These are phyloP conservation scores for Myxocyprinus asiaticus DNA, from an alignment of 2,113 vertebrate genomes.

Conservation along the genomic window DNA sequence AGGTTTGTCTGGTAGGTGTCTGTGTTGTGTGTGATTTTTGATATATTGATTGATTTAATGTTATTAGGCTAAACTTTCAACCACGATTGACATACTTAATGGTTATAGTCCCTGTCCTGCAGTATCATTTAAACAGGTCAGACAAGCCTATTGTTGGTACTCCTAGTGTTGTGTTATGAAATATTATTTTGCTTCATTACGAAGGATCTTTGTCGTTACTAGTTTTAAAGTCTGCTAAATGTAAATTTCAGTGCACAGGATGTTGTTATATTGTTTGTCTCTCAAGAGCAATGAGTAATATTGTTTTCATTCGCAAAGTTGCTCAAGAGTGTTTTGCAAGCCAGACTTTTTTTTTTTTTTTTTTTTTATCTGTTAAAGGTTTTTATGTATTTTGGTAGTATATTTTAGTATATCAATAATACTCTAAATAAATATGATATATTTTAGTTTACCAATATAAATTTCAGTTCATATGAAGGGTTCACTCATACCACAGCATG, in stretches of 20 bases:
- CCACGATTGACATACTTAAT: too few relatives aligned
- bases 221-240: neutral
- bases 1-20: slow-evolving; percentile 7
- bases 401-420: neutral
- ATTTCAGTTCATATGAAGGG: neutral
- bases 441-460: neutral
- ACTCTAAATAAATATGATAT: neutral
- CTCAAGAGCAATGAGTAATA: too few relatives aligned
- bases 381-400: neutral
- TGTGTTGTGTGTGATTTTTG: neutral
- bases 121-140: too few relatives aligned
- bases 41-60: neutral
- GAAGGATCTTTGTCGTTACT: too few relatives aligned
- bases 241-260: neutral
- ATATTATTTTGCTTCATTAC: too few relatives aligned
- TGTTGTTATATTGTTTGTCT: neutral
- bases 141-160: too few relatives aligned
- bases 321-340: too few relatives aligned
- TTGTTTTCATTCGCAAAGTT: too few relatives aligned
- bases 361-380: neutral
- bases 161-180: too few relatives aligned
- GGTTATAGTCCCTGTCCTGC: too few relatives aligned
- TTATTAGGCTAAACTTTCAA: too few relatives aligned
- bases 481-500: neutral
- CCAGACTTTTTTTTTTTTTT: too few relatives aligned